Conservation (phyloP, 2,888 invertebrate species). For the Polydrusus tereticollis region DNA sequence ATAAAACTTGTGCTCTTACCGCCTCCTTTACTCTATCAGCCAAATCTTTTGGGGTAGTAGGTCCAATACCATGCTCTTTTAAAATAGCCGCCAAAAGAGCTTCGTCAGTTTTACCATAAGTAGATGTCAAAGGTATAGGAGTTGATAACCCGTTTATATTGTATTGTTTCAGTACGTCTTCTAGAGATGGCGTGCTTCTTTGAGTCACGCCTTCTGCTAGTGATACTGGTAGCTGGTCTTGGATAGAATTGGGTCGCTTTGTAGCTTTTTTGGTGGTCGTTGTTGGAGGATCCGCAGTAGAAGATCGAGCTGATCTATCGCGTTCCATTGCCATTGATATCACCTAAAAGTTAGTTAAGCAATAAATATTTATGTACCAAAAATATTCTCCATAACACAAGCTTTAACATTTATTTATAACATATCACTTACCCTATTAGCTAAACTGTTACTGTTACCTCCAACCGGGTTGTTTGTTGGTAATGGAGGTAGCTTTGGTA, state of each 20-base stretch:
- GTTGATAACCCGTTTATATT: slow-evolving; percentile 56
- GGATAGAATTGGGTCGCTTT: slow-evolving; percentile 55
- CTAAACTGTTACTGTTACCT: slow-evolving; percentile 52
- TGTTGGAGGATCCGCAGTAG: slow-evolving; percentile 48
- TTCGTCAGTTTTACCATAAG: slow-evolving; percentile 75
- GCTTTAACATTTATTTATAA: too few relatives aligned
- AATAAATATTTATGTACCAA: too few relatives aligned
- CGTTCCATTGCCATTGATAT: slow-evolving; percentile 61
- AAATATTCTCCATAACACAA: too few relatives aligned
- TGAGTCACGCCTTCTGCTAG: slow-evolving; percentile 43
- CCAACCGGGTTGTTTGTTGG: slow-evolving; percentile 23
- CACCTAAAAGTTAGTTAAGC: too few relatives aligned
- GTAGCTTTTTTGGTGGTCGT: slow-evolving; percentile 52
- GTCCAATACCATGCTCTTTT: slow-evolving; percentile 80
- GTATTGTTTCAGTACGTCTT: slow-evolving; percentile 62
- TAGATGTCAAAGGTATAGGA: slow-evolving; percentile 57
- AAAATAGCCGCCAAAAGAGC: slow-evolving; percentile 78
- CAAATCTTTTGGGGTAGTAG: slow-evolving; percentile 71
- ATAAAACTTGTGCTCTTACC: slow-evolving; percentile 41
- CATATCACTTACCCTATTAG: slow-evolving; percentile 57
- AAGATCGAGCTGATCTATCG: slow-evolving; percentile 29
- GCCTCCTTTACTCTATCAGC: slow-evolving; percentile 52
- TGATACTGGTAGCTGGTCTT: slow-evolving; percentile 51
- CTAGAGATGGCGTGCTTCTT: slow-evolving; percentile 56
- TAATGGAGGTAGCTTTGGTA: slow-evolving; percentile 40